These are phyloP conservation scores for Thalassaphorura encarpata DNA, from an alignment of 1,140 invertebrate species.

Conservation along the genomic window DNA sequence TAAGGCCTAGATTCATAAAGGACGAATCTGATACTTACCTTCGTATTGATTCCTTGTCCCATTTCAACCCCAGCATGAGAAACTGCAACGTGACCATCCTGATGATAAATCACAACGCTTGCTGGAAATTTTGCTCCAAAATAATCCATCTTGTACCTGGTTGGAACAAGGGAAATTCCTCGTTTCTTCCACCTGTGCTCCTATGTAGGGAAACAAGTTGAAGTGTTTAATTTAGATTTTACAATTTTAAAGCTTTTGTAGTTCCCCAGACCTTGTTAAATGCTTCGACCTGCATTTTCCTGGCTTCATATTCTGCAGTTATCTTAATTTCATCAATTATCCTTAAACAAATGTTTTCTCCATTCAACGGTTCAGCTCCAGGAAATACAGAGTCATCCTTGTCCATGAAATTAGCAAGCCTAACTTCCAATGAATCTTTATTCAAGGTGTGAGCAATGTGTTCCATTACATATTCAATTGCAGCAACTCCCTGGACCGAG, in stretches of 20 bases:
- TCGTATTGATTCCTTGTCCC: slow-evolving; percentile 71
- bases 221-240: not conserved
- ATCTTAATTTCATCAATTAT: slow-evolving; percentile 11
- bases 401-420: slow-evolving; percentile 32
- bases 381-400: no score
- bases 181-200: slow-evolving; percentile 46
- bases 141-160: slow-evolving; percentile 35
- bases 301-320: slow-evolving; percentile 14
- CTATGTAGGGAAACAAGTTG: slow-evolving; percentile 32
- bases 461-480: slow-evolving; percentile 71
- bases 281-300: slow-evolving; percentile 9
- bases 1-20: no score
- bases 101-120: slow-evolving; percentile 48
- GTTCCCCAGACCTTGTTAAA: slow-evolving; percentile 54
- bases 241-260: no score
- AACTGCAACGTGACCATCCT: slow-evolving; percentile 50
- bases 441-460: slow-evolving; percentile 57
- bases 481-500: slow-evolving; percentile 50
- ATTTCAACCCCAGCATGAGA: slow-evolving; percentile 45
- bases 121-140: slow-evolving; percentile 38
- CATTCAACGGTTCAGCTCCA: no score
- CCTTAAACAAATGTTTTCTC: slow-evolving; percentile 28
- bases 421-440: slow-evolving; percentile 56
- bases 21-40: no score
- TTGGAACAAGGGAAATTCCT: slow-evolving; percentile 42